These are phyloP conservation scores for Panthera uncia DNA, from an alignment of 2,113 vertebrate species.

Conservation along the genomic window DNA sequence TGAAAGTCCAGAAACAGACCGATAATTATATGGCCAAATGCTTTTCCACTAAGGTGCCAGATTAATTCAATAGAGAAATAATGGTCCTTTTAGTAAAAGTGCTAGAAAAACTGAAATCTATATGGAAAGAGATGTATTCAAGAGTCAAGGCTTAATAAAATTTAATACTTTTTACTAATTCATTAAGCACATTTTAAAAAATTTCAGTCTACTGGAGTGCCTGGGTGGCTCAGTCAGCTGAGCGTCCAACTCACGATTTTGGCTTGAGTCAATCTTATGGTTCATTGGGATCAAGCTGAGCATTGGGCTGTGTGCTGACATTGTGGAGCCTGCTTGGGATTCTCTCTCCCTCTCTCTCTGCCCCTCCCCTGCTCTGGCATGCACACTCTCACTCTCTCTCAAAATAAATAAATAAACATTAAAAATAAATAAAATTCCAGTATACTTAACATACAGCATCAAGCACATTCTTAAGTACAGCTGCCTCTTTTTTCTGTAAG, in stretches of 20 bases:
- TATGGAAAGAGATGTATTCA: neutral
- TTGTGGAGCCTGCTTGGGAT: too few relatives aligned
- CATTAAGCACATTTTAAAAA: neutral
- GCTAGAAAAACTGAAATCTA: neutral
- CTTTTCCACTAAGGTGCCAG: neutral
- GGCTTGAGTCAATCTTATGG: too few relatives aligned
- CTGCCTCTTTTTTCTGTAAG: neutral
- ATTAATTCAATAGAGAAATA: constrained; percentile 14
- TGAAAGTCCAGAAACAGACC: neutral
- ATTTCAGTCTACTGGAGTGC: neutral
- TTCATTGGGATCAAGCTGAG: too few relatives aligned
- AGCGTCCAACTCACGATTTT: too few relatives aligned
- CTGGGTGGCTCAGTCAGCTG: too few relatives aligned
- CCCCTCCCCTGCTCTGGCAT: too few relatives aligned
- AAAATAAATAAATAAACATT: too few relatives aligned
- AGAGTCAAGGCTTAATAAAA: neutral
- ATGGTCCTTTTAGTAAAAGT: neutral
- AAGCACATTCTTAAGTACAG: neutral
- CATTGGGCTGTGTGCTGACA: too few relatives aligned
- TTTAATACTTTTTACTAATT: neutral
- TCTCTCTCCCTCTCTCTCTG: too few relatives aligned
- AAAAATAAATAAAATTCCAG: neutral
- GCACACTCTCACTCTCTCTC: too few relatives aligned
- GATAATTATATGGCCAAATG: neutral
- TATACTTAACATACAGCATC: neutral